A percentile compares a stretch with the other conserved stretches of the same genome.
Conservation (phyloP, 2,888 invertebrate species). For the Drosophila borealis region DNA sequence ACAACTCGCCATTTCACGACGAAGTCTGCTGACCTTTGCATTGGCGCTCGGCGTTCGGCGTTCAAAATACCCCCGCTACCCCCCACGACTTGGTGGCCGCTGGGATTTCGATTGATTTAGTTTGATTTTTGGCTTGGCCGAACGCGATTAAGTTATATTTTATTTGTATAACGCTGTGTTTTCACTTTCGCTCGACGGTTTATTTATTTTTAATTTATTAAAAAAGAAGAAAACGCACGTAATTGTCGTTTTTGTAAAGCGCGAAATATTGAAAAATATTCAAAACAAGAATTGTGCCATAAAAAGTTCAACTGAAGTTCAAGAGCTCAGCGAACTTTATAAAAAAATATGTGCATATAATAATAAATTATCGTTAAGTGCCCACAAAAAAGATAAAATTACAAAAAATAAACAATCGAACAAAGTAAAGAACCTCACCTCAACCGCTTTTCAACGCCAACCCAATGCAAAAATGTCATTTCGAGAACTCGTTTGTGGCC, state of each 20-base stretch:
- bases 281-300: constrained; percentile 50
- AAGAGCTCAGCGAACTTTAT: constrained; percentile 40
- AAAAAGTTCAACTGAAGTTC: constrained; percentile 68
- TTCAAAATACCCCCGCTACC: constrained; percentile 7
- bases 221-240: not conserved
- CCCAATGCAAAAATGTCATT: constrained; percentile 75
- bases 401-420: constrained; percentile 22
- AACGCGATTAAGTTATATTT: constrained; percentile 53
- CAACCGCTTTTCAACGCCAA: constrained; percentile 1
- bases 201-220: not conserved
- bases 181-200: constrained; percentile 65
- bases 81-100: not conserved
- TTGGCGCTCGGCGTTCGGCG: constrained; percentile 24
- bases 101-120: constrained; percentile 43
- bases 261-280: not conserved
- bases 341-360: constrained; percentile 19
- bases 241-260: no score
- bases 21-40: constrained; percentile 67
- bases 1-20: constrained; percentile 49
- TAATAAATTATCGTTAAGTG: constrained; percentile 59
- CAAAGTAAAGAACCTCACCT: constrained; percentile 9
- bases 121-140: constrained; percentile 59
- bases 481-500: constrained; percentile 87
- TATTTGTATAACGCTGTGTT: constrained; percentile 27
- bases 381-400: constrained; percentile 21